Conservation (phyloP, 2,113 vertebrate species). For the Columba livia region DNA sequence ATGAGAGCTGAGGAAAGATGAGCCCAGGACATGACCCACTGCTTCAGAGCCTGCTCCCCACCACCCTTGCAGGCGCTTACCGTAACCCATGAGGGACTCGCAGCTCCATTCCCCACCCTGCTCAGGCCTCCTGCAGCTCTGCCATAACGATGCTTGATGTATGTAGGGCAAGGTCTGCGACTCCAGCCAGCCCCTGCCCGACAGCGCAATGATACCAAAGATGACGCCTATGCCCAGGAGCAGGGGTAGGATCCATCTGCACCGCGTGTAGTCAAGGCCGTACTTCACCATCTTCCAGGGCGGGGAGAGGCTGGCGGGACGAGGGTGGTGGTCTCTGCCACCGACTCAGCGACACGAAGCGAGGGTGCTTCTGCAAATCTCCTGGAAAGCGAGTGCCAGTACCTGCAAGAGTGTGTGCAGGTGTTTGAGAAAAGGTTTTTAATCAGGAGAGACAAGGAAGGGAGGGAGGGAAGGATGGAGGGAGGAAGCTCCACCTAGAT, state of each 20-base stretch:
- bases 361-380: background rate
- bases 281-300: constrained; percentile 65
- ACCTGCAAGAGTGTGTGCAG: background rate
- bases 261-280: constrained; percentile 70
- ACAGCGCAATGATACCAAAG: constrained; percentile 69
- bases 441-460: background rate
- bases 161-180: constrained; percentile 44
- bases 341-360: rapidly evolving
- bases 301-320: background rate
- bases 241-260: constrained; percentile 73
- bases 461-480: background rate
- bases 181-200: constrained; percentile 77
- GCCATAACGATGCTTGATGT: constrained; percentile 59
- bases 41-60: background rate
- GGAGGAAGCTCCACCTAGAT: constrained; percentile 71
- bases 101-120: background rate
- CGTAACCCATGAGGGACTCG: constrained; percentile 58
- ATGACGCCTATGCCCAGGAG: constrained; percentile 70
- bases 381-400: background rate
- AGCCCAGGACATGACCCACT: background rate
- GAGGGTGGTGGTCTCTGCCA: background rate
- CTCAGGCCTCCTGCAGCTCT: background rate
- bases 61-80: constrained; percentile 13
- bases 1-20: background rate
- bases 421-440: background rate